These are phyloP conservation scores for Aricia agestis DNA, from an alignment of 1,140 invertebrate genomes.

Conservation along the genomic window DNA sequence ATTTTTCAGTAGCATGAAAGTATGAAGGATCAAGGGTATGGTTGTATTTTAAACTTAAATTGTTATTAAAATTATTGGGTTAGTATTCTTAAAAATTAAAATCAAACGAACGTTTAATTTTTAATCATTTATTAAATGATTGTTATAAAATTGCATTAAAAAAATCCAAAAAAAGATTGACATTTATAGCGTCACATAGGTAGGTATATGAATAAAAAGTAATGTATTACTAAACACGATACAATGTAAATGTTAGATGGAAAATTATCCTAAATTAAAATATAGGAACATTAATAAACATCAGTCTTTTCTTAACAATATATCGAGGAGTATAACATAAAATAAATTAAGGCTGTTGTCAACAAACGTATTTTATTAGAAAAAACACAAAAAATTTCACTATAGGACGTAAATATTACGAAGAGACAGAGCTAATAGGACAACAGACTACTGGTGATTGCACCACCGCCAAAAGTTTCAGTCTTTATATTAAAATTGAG, in stretches of 20 bases:
- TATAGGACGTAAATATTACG: constrained; percentile 5
- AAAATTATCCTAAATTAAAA: constrained; percentile 75
- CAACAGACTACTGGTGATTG: constrained; percentile 70
- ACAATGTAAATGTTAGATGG: constrained; percentile 64
- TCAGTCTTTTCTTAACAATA: constrained; percentile 72
- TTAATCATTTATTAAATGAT: constrained; percentile 73
- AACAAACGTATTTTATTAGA: constrained; percentile 27
- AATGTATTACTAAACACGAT: constrained; percentile 61
- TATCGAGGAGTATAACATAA: constrained; percentile 62
- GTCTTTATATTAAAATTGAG: constrained; percentile 68
- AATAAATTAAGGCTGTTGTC: constrained; percentile 59
- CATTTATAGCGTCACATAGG: constrained; percentile 74
- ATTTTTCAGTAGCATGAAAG: too few relatives aligned
- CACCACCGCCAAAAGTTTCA: constrained; percentile 64
- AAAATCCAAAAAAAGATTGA: constrained; percentile 68
- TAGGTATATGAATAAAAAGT: constrained; percentile 63
- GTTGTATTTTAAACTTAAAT: too few relatives aligned
- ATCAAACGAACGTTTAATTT: constrained; percentile 58
- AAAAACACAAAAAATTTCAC: constrained; percentile 9
- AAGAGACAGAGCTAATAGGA: constrained; percentile 42
- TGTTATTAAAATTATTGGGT: too few relatives aligned
- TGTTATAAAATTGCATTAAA: constrained; percentile 74
- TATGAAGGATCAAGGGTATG: too few relatives aligned
- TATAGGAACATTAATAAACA: constrained; percentile 76
- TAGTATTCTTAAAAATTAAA: neutral